Evolutionary conservation across 2,797 vertebrate species (phyloP), one percentile per base, ranked within the genome.

Genomic region (Euthynnus affinis): DNA sequence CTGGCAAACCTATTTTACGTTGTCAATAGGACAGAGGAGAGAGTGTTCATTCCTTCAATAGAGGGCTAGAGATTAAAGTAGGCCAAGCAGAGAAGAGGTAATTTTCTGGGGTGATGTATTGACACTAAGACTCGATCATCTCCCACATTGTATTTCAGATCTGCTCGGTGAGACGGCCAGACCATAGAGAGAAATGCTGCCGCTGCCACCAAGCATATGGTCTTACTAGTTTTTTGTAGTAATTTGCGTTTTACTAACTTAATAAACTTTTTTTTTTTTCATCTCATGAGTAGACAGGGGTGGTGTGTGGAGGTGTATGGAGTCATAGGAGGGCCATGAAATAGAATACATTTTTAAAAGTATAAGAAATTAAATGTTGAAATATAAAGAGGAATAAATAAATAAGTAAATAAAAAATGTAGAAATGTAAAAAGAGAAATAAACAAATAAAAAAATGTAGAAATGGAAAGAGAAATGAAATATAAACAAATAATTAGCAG

Each of bases 1-100:
- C 91, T 84, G 90, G 93, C 91, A 94, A 94, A 95, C 92, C 93
- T 88, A 95, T 96, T 96, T 95, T 92, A 92, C 79, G 87, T 90
- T 82, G 92, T 95, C 95, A 95, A 95, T 95, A 91, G 93, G 89
- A 94, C 85, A 73, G 91, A 89, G 86, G 78, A 86, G 92, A 91
- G 90, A 89, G 91, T 85, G 90, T 89, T 93, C 88, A 83, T 89
- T 90, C 81, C 92, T 87, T 93, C 93, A 94, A 95, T 94, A 94
- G 93, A 94, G 80, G 78, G 83, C 75, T 69, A 92, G 90, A 95
- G 95, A 95, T 95, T 95, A 95, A 95, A 94, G 94, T 94, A 92
- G 92, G 92, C 92, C 91, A 87, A 94, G 93, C 94, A 90, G 91
- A 95, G 91, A 93, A 81, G 90, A 95, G 91, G 91, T 94, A 89